These are phyloP conservation scores for Pandemis cinnamomeana DNA, from an alignment of 2,888 invertebrate genomes.

Conservation along the genomic window DNA sequence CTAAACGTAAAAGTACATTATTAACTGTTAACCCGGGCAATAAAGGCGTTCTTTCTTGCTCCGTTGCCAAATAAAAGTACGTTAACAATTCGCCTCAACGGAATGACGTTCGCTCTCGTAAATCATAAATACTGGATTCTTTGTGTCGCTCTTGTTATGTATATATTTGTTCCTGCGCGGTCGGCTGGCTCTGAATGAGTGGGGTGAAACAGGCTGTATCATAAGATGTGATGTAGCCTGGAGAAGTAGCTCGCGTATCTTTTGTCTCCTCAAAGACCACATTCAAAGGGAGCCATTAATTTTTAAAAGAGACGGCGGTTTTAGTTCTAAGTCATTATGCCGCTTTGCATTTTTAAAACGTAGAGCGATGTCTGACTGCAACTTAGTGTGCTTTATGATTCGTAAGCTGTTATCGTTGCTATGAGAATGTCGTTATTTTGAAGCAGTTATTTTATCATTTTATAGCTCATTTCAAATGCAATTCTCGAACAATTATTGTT, in stretches of 20 bases:
- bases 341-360: conserved; percentile 34
- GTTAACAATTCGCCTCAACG: conserved; percentile 50
- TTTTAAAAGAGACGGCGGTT: conserved; percentile 45
- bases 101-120: conserved; percentile 60
- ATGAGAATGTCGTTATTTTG: conserved; percentile 6
- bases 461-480: neutral
- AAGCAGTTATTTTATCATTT: neutral
- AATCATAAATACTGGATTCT: conserved; percentile 60
- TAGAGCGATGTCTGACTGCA: conserved; percentile 31
- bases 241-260: conserved; percentile 44
- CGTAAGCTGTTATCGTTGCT: conserved; percentile 2
- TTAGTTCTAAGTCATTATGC: conserved; percentile 36
- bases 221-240: conserved; percentile 46
- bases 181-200: conserved; percentile 54
- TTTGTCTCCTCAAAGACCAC: conserved; percentile 49
- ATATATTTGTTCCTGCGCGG: conserved; percentile 57
- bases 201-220: conserved; percentile 47
- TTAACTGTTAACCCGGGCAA: conserved; percentile 47
- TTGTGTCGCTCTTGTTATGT: conserved; percentile 50
- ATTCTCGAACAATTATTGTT: no score
- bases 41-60: conserved; percentile 45
- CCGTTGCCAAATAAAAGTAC: conserved; percentile 48
- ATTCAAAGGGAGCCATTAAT: conserved; percentile 46
- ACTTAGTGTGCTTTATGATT: conserved; percentile 7
- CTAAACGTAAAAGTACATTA: conserved; percentile 46